Conservation (phyloP, 2,113 vertebrate species). For the Saimiri boliviensis region DNA sequence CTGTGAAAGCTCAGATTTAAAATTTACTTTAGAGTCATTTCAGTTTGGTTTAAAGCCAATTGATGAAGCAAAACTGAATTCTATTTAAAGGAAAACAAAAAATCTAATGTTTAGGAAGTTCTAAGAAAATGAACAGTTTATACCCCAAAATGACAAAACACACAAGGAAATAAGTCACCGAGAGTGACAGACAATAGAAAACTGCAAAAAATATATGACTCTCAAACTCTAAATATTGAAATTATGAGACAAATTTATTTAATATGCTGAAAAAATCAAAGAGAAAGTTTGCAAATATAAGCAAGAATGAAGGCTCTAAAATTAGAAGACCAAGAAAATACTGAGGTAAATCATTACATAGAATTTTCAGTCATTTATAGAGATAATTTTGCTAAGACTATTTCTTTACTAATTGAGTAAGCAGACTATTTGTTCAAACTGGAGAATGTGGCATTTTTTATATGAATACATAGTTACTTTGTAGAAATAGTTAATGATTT, state of each 20-base stretch:
- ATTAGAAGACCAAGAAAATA: neutral
- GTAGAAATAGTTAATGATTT: neutral
- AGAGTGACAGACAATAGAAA: neutral
- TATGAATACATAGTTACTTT: neutral
- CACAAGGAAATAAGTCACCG: neutral
- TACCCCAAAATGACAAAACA: neutral
- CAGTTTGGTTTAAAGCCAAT: slow-evolving; percentile 13
- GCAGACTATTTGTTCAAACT: neutral
- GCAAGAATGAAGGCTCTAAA: neutral
- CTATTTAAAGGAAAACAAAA: neutral
- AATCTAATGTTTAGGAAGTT: neutral
- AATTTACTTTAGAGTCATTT: slow-evolving; percentile 30
- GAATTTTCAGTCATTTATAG: neutral
- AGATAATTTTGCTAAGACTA: neutral
- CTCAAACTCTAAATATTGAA: slow-evolving; percentile 16
- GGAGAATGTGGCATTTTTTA: neutral
- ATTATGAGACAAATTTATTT: neutral
- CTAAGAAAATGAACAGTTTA: neutral
- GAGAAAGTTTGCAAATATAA: neutral
- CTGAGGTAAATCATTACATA: neutral
- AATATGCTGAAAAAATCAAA: slow-evolving; percentile 14
- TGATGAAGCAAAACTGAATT: slow-evolving; percentile 4
- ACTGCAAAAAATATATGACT: neutral
- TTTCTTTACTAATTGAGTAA: neutral
- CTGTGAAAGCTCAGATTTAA: neutral